phyloP scores from a whole-genome alignment of 2,113 vertebrate genomes.

The Mormyrus iriodes region DNA sequence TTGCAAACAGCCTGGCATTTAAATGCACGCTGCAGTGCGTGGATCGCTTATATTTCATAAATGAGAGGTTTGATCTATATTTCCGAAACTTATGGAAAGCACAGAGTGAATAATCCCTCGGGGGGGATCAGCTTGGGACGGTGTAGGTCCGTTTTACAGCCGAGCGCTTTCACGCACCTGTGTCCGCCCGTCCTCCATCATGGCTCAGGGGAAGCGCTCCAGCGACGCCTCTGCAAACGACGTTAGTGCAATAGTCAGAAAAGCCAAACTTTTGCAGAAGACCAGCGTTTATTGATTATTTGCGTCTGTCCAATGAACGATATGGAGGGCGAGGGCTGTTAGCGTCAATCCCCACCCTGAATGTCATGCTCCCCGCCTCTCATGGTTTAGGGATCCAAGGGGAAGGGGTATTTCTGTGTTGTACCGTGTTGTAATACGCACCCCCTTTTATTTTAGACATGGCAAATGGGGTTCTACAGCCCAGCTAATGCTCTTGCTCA shows the following conservation, averaged over 20 bases:
- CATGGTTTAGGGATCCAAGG: background rate
- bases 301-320: conserved; percentile 1
- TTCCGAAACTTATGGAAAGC: background rate
- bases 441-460: background rate
- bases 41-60: background rate
- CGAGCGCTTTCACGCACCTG: conserved; percentile 13
- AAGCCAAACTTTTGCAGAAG: background rate
- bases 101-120: background rate
- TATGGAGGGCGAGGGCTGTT: background rate
- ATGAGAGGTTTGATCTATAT: background rate
- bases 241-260: background rate
- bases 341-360: background rate
- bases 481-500: background rate
- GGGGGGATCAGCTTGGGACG: background rate
- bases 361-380: background rate
- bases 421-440: background rate
- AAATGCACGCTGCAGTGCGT: background rate
- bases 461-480: background rate
- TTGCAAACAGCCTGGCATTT: background rate
- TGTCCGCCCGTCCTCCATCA: background rate
- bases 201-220: background rate
- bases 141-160: background rate
- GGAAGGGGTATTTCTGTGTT: background rate
- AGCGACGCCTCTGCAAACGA: background rate
- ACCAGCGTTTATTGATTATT: background rate